Evolutionary conservation across 2,113 vertebrate genomes (phyloP).

Genomic region (Stictonetta naevosa): DNA sequence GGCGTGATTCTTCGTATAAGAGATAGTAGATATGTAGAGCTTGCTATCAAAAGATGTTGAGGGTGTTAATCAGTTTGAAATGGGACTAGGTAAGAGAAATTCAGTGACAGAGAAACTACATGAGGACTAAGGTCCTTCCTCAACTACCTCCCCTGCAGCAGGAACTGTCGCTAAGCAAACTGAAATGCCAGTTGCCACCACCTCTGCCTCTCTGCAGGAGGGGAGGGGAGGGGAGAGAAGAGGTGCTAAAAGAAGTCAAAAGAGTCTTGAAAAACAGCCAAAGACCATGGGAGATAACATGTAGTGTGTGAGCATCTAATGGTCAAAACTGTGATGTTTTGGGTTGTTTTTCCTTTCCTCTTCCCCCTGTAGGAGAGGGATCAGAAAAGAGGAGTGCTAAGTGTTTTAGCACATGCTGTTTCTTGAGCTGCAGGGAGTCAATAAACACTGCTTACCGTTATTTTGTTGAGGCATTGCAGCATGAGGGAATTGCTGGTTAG

Average conservation of each 20-base stretch:
- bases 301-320: not conserved
- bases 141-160: not conserved
- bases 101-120: not conserved
- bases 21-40: not conserved
- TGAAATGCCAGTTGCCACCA: not conserved
- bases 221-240: not conserved
- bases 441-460: not conserved
- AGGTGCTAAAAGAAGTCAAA: not conserved
- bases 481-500: not conserved
- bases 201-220: not conserved
- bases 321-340: not conserved
- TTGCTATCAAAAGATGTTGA: not conserved
- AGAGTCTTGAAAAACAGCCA: not conserved
- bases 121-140: not conserved
- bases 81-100: not conserved
- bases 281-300: not conserved
- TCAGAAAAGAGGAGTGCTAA: not conserved
- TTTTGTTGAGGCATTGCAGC: not conserved
- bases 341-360: not conserved
- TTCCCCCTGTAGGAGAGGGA: not conserved
- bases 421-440: not conserved
- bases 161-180: not conserved
- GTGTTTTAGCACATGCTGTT: not conserved
- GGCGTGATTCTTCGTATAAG: accelerated
- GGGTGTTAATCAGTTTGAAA: not conserved